Evolutionary conservation across 2,113 vertebrate species (phyloP), one percentile per base, ranked within the genome.

Genomic region (Pseudorhombus dupliciocellatus): DNA sequence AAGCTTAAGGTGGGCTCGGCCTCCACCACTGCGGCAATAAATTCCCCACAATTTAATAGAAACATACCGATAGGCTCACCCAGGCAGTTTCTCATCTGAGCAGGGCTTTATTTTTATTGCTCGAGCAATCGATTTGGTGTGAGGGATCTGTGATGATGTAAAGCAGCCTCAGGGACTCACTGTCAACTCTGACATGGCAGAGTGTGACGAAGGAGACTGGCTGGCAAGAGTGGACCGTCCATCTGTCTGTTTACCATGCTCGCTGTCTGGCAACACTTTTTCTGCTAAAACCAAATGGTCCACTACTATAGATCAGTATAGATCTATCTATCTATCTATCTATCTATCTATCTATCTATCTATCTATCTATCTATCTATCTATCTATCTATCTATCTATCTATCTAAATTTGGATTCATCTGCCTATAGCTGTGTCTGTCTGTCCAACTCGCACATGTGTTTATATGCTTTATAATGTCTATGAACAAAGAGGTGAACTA

Each of bases 21-120:
- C 74, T 63, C 66, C 24, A 66, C 73, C 31, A 51, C 68, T 56
- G 78, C n/a, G 71, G 70, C 60, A 77, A 79, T 77, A 88, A 84
- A 87, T 86, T 53, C 37, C 52, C 58, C 66, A 79, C 79, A 85
- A 81, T 86, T 80, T 79, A 84, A 88, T 68, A 67, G 84, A 70
- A 87, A 70, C 71, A 50, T 71, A 75, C 83, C 73, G 14, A 62
- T 69, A 57, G 74, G 71, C 61, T 80, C 77, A 79, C 51, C 9
- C 44, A 44, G 73, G 18, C 77, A 34, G 46, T 75, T 86, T 83
- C 67, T 85, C 76, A 81, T 75, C 80, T 81, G 76, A 67, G 77
- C 66, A 24, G 70, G 87, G 67, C 55, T 85, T 86, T 7, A 59
- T 77, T 73, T 89, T 84, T 79, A 85, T 78, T 76, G 70, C 71